A percentile compares a stretch with the other conserved stretches of the same genome.
These are phyloP conservation scores for Labia minor DNA, from an alignment of 2,888 invertebrate genomes.

Conservation along the genomic window DNA sequence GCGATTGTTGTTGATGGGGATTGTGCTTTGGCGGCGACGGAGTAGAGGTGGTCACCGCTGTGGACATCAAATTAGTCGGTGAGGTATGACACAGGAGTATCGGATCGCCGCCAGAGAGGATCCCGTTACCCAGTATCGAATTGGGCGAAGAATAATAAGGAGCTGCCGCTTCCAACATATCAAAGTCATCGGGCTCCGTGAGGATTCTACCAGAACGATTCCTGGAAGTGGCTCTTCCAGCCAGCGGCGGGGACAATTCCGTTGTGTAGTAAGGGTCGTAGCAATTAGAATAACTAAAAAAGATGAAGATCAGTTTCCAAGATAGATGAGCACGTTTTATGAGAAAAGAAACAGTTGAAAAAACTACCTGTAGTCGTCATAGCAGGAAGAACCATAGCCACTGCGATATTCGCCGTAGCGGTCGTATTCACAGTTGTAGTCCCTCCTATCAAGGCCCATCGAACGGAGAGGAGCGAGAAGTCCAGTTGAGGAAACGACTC, in stretches of 20 bases:
- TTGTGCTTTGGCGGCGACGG: background rate
- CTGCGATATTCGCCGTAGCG: slow-evolving; percentile 95
- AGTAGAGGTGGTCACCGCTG: background rate
- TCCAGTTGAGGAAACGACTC: slow-evolving; percentile 40
- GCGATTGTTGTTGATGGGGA: background rate
- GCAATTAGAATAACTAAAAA: background rate
- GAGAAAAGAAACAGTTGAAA: too few relatives aligned
- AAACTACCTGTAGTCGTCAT: slow-evolving; percentile 72
- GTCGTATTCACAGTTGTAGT: slow-evolving; percentile 96
- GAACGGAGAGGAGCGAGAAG: slow-evolving; percentile 29
- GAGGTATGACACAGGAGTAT: background rate
- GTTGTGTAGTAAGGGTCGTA: background rate
- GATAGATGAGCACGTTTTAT: too few relatives aligned
- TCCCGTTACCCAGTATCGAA: background rate
- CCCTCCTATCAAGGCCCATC: slow-evolving; percentile 65
- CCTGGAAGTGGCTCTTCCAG: background rate
- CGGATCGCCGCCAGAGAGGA: background rate
- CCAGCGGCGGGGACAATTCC: background rate
- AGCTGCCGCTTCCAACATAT: background rate
- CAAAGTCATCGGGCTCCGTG: background rate
- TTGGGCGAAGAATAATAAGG: background rate
- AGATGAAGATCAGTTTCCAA: too few relatives aligned
- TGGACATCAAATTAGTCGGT: background rate
- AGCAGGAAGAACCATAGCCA: slow-evolving; percentile 92
- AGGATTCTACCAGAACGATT: background rate